A percentile compares a stretch with the other conserved stretches of the same genome.
phyloP scores from a whole-genome alignment of 2,888 invertebrate genomes.

The Drosophila leonis region DNA sequence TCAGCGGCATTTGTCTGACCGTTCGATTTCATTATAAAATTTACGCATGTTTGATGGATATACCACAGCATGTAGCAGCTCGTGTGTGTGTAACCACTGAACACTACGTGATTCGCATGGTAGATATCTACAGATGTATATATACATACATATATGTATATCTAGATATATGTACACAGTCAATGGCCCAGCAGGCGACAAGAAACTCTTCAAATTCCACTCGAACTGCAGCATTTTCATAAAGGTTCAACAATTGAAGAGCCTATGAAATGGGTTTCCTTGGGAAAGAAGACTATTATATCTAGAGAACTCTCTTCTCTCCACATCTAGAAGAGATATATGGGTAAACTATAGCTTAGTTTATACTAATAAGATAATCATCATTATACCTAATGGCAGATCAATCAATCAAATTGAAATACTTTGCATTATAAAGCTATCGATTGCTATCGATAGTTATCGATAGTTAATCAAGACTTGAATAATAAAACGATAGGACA shows the following conservation, averaged over 20 bases:
- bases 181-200: slow-evolving; percentile 26
- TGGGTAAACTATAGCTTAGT: no score
- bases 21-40: slow-evolving; percentile 75
- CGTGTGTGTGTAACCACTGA: slow-evolving; percentile 23
- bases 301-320: not conserved
- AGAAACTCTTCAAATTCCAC: slow-evolving; percentile 11
- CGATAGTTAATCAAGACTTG: no score
- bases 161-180: slow-evolving; percentile 9
- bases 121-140: not conserved
- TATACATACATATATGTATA: not conserved
- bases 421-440: no score
- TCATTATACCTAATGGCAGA: no score
- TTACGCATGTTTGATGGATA: slow-evolving; percentile 76
- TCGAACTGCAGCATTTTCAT: slow-evolving; percentile 9
- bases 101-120: slow-evolving; percentile 57
- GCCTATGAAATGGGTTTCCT: not conserved
- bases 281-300: not conserved
- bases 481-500: no score
- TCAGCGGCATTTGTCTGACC: slow-evolving; percentile 47
- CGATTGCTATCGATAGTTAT: no score
- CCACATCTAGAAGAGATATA: no score
- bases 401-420: no score
- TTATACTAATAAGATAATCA: no score
- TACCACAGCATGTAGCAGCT: slow-evolving; percentile 39
- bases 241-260: not conserved